These are phyloP conservation scores for Zaprionus ornatus DNA, from an alignment of 1,140 invertebrate genomes.

Conservation along the genomic window DNA sequence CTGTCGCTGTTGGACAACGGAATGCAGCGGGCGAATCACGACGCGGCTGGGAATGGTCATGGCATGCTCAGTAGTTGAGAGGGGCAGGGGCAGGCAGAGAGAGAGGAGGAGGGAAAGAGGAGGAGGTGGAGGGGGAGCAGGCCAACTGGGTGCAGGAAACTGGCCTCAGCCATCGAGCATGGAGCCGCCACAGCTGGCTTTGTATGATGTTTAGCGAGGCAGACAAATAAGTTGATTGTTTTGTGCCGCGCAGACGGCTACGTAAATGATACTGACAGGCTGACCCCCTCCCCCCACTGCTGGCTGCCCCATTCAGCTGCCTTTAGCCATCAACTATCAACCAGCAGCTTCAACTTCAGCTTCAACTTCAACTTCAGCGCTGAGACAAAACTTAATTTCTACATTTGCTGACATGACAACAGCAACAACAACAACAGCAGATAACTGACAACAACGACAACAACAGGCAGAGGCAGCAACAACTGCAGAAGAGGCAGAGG, in stretches of 20 bases:
- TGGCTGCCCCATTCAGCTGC: constrained; percentile 8
- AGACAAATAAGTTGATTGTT: constrained; percentile 79
- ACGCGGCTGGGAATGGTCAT: constrained; percentile 36
- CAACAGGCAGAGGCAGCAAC: not conserved
- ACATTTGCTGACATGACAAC: constrained; percentile 75
- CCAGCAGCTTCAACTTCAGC: constrained; percentile 3
- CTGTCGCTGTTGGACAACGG: constrained; percentile 13
- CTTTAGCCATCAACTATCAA: constrained; percentile 30
- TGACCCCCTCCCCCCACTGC: not conserved
- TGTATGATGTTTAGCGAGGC: constrained; percentile 49
- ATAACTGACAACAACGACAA: constrained; percentile 6
- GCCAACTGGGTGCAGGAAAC: constrained; percentile 21
- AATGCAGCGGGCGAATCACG: constrained; percentile 28
- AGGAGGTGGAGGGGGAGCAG: not conserved
- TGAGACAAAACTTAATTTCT: constrained; percentile 77
- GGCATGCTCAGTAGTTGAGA: not conserved
- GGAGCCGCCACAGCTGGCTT: constrained; percentile 34
- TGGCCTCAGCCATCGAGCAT: constrained; percentile 32
- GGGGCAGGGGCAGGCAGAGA: not conserved
- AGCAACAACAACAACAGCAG: constrained; percentile 7
- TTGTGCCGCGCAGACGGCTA: constrained; percentile 50
- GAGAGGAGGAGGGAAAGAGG: not conserved
- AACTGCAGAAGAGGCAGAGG: not conserved
- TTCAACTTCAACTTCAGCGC: constrained; percentile 7
- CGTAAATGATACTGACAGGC: constrained; percentile 76